Base-by-base conservation (phyloP, 2,888 invertebrate species). In the Archips crataeganus region DNA sequence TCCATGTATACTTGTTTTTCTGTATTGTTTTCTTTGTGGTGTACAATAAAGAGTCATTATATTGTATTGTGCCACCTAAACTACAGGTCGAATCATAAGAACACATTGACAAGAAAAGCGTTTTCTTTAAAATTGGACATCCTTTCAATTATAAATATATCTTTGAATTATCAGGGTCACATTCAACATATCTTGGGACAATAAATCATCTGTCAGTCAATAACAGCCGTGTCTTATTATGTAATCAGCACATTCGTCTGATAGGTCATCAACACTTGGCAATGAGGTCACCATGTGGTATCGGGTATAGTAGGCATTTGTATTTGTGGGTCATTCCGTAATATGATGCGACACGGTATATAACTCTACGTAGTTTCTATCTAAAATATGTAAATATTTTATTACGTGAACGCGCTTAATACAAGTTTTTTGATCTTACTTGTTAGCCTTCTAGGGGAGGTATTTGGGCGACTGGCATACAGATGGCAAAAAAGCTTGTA, bases 211-310 rank as follows among this genome's bases (percentile, higher is more conserved):
- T 32, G 57, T 57, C 57, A 32, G 11, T 57, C 57, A 57, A 57
- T 57, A 57, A 57, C 57, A 57, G 11, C 32, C 57, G 32, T 32
- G 57, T 57, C 57, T 57, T 13, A 13, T 62, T 62, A 62, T 45
- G 45, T 23, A 62, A 62, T 63, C 63, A n/a, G 45, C 15, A 62
- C 42, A 62, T 62, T 45, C 32, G 10, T 57, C 47, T 13, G n/a
- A 47, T 47, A 34, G 63, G 63, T 63, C 63, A 63, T 63, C 63
- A 49, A 63, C 45, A 60, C 57, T 54, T 3, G 60, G 63, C 47
- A 63, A 34, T 63, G 47, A 63, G 63, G 63, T 63, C 63, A 32
- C 13, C 63, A 32, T 63, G 63, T 47, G 32, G 42, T 23, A 42
- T 62, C 61, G 15, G 39, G 49, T 8, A 42, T 42, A 34, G 47